Evolutionary conservation across 2,113 vertebrate genomes (phyloP), one percentile per base, ranked within the genome.

Genomic region (Bos taurus): DNA sequence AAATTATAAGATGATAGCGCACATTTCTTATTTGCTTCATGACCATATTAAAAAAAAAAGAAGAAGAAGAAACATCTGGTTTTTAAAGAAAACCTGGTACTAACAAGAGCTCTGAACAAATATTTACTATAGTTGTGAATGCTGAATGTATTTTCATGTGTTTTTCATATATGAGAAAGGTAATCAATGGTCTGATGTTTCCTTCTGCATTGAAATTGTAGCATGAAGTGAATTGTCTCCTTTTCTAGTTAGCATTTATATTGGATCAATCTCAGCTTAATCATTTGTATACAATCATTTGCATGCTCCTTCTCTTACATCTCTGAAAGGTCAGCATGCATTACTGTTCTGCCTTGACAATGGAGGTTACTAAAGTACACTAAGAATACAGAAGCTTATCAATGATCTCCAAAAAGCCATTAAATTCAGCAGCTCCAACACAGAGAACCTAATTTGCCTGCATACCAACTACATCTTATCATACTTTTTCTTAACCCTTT

Each of bases 221-320:
- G 62, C 48, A 40, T 94, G 64, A 98, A 94, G 64, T 92, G 57
- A 96, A 96, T 33, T 92, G 52, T 14, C 88, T 92, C 40, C 59
- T 91, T 71, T 97, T 60, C 95, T 92, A 81, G 93, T 95, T 97
- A 97, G 88, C 91, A 94, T 97, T 97, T 98, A 93, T 96, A 97
- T 95, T 88, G 81, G 88, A 26, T 74, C 90, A 86, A 7, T 84
- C 80, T 81, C 57, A 90, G 30, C 8, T 54, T 91, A 36, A 93
- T 90, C 88, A 96, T 98, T 92, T 94, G 62, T 81, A 95, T 80
- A 86, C 91, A 90, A 28, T 88, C 62, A 94, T 98, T 94, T 96
- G 64, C 97, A 97, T 94, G 91, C 54, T 95, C 96, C 43, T 74
- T 95, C 81, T 82, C 91, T 85, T 56, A 59, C 59, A 90, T 91